A percentile compares a stretch with the other conserved stretches of the same genome.
phyloP scores from a whole-genome alignment of 2,797 vertebrate genomes.

The Acipenser transmontanus region DNA sequence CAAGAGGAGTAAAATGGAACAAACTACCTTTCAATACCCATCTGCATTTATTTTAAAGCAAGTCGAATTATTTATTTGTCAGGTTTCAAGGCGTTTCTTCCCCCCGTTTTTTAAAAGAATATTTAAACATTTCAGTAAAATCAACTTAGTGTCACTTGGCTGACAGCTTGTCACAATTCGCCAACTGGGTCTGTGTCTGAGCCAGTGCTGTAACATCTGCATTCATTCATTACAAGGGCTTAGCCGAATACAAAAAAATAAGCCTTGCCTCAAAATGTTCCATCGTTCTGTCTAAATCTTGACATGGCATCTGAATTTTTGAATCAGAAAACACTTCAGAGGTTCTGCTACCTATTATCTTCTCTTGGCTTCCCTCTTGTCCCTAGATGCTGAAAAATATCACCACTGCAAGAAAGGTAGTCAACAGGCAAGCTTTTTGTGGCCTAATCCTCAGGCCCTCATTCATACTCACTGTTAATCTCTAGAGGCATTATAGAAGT shows the following conservation, averaged over 20 bases:
- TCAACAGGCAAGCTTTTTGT: conserved; percentile 61
- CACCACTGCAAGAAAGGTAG: conserved; percentile 64
- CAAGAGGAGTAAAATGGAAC: background rate
- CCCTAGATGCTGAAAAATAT: conserved; percentile 59
- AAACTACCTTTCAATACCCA: background rate
- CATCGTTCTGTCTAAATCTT: conserved; percentile 63
- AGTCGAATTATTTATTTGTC: background rate
- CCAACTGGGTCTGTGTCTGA: conserved; percentile 65
- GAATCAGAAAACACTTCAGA: conserved; percentile 74
- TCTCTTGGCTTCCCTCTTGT: conserved; percentile 60
- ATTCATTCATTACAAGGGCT: conserved; percentile 88
- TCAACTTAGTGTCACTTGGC: conserved; percentile 67
- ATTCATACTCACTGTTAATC: conserved; percentile 97
- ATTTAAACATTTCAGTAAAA: conserved; percentile 52
- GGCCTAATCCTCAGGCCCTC: conserved; percentile 85
- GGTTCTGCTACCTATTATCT: conserved; percentile 71
- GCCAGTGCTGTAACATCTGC: conserved; percentile 87
- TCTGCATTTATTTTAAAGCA: background rate
- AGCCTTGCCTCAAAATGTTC: conserved; percentile 61
- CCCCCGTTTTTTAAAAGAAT: background rate
- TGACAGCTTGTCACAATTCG: conserved; percentile 77
- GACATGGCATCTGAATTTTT: conserved; percentile 75
- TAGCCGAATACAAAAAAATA: conserved; percentile 73
- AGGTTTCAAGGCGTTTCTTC: background rate
- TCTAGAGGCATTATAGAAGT: conserved; percentile 81